Percentiles rank a stretch among this genome's conserved stretches.
Evolutionary conservation across 2,888 invertebrate species (phyloP).

Genomic region (Dione juno): DNA sequence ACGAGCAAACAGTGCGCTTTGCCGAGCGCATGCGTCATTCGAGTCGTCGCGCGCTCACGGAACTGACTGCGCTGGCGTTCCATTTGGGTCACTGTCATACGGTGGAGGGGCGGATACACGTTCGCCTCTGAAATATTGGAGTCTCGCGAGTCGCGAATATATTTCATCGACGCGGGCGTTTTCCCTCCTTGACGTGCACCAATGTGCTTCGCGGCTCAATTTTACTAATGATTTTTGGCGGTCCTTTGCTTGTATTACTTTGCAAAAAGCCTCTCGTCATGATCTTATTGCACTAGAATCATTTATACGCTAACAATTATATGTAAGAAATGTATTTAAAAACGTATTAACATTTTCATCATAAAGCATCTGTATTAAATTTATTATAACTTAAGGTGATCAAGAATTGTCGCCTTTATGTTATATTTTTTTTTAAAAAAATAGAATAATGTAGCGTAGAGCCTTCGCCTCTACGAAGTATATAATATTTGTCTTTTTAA

Average conservation of each 20-base stretch:
- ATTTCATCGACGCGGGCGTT: constrained; percentile 76
- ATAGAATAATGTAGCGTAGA: neutral
- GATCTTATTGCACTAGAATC: constrained; percentile 37
- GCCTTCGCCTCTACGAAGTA: neutral
- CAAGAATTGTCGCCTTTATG: too few species aligned
- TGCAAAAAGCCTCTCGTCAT: constrained; percentile 39
- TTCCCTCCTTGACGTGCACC: constrained; percentile 69
- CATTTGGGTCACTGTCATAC: constrained; percentile 83
- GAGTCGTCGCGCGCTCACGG: constrained; percentile 73
- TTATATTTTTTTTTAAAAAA: neutral
- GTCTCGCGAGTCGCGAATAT: constrained; percentile 78
- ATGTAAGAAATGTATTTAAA: constrained; percentile 1
- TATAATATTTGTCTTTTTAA: neutral
- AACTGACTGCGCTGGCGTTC: constrained; percentile 81
- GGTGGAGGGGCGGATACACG: constrained; percentile 77
- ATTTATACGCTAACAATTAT: constrained; percentile 21
- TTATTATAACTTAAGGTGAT: too few species aligned
- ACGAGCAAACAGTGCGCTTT: constrained; percentile 44
- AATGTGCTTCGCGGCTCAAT: constrained; percentile 63
- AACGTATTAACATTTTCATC: neutral
- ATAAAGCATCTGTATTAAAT: too few species aligned
- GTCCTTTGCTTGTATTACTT: constrained; percentile 48
- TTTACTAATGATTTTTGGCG: constrained; percentile 59
- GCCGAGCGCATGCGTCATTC: constrained; percentile 56
- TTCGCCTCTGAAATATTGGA: constrained; percentile 79